Evolutionary conservation across 1,140 invertebrate species (phyloP), one percentile per base, ranked within the genome.

Genomic region (Spodoptera litura): DNA sequence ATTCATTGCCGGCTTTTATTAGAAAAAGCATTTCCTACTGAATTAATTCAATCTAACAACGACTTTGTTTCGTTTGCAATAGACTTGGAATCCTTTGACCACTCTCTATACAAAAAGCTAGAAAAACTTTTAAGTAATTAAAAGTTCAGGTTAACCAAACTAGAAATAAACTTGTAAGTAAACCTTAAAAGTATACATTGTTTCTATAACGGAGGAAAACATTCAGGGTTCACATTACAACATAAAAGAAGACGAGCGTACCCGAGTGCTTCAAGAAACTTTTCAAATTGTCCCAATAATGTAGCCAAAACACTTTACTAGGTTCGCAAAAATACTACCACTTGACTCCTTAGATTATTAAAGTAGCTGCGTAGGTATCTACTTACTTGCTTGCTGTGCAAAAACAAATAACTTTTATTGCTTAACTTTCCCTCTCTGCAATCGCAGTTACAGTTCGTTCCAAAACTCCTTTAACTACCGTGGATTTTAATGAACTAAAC

Each of bases 351-450:
- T 64, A 73, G 49, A 64, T 64, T 76, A 76, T 64, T 62, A 76
- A 62, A 76, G 73, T 53, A 64, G 73, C 35, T 49, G 61, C 27
- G 73, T 53, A 64, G 59, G 15, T 49, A n/a, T n/a, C n/a, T n/a
- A 20, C 20, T 20, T 20, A 73, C 27, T 73, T 73, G 61, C 56
- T 15, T 64, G 15, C 56, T 62, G 38, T 52, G 56, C 58, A 52
- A 38, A 62, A 76, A 62, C 73, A 64, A 76, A 76, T 64, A 76
- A 76, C 73, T 52, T 62, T 76, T 76, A 76, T 64, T 64, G 59
- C 53, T 72, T 20, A 72, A 72, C 70, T 72, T 76, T 55, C 38
- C 49, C 59, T 6, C 58, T 53, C 61, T 31, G 56, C 73, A 64
- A 64, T 76, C 73, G 59, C 51, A 52, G 58, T 55, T 11, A 44